Conservation (phyloP, 2,113 vertebrate genomes). For the Salvator merianae region DNA sequence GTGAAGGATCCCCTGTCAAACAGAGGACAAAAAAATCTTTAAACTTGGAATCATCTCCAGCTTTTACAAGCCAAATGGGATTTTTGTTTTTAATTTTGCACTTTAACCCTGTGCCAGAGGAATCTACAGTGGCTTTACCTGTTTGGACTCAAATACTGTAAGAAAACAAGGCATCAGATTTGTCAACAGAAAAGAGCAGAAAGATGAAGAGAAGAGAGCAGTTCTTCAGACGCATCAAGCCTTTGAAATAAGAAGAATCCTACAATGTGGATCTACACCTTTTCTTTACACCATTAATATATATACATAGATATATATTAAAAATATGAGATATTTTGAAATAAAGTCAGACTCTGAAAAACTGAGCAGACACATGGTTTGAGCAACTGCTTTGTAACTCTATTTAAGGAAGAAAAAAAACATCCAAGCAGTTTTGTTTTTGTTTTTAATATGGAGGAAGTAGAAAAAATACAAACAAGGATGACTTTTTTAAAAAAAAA, state of each 20-base stretch:
- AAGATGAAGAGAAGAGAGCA: constrained; percentile 43
- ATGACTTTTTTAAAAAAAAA: constrained; percentile 61
- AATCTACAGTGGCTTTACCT: constrained; percentile 70
- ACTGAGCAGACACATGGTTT: constrained; percentile 71
- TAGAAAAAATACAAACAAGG: constrained; percentile 57
- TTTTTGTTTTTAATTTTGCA: constrained; percentile 89
- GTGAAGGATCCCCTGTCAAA: constrained; percentile 58
- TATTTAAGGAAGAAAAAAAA: constrained; percentile 19
- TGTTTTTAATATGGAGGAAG: constrained; percentile 33
- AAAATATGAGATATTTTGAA: constrained; percentile 79
- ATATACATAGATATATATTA: constrained; percentile 50
- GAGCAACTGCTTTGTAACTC: constrained; percentile 64
- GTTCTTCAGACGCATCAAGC: constrained; percentile 63
- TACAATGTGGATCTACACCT: constrained; percentile 74
- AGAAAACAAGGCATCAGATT: constrained; percentile 48
- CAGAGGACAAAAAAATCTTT: constrained; percentile 74
- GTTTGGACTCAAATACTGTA: constrained; percentile 59
- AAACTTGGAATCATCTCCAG: constrained; percentile 82
- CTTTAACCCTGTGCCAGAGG: constrained; percentile 76
- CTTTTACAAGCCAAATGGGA: constrained; percentile 86
- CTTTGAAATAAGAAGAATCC: constrained; percentile 60
- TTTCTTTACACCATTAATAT: constrained; percentile 77
- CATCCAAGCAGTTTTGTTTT: constrained; percentile 19
- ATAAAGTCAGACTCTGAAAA: constrained; percentile 75
- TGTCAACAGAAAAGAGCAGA: constrained; percentile 57